Base-by-base conservation (phyloP, 2,113 vertebrate species). In the Menura novaehollandiae region DNA sequence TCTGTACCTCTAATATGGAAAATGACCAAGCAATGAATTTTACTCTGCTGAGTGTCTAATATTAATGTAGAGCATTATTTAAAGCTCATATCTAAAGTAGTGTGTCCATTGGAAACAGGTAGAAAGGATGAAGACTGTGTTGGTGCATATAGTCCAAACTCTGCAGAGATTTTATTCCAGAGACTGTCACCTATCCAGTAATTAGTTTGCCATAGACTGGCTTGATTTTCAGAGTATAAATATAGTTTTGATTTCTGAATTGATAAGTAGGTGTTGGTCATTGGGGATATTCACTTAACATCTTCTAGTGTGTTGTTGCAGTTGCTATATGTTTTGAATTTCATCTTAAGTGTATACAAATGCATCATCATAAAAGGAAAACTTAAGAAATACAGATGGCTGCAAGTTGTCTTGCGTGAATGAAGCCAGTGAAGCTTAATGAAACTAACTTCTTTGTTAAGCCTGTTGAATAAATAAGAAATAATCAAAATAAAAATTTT, bases 401-500 rank as follows among this genome's bases (percentile, higher is more conserved):
- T 97, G 63, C 91, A 85, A 75, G 72, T 95, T 85, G 81, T 96
- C 90, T 96, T 97, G 95, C 96, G 92, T 97, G 94, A 97, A 15
- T 89, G 81, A 97, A 96, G 69, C 44, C 78, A 72, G 62, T 77
- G 74, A 90, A 93, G 88, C 88, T 88, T 87, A 92, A 79, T 95
- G 79, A 80, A 95, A 97, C 89, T 92, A 94, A 96, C 88, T 88
- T 90, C 64, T 73, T 97, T 98, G 51, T 96, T 79, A 96, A 98
- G 92, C 91, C 47, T 96, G 94, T 97, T 92, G 68, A 96, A 88
- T 96, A 96, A 96, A 88, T 93, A 78, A 95, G 80, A 92, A 97
- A 86, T 81, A 91, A 90, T 82, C 35, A 77, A 79, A 97, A 88
- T 77, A 93, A 97, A 97, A 91, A 94, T 95, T 95, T 98, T 98